Evolutionary conservation across 2,888 invertebrate species (phyloP).

Genomic region (Geotrupes spiniger): DNA sequence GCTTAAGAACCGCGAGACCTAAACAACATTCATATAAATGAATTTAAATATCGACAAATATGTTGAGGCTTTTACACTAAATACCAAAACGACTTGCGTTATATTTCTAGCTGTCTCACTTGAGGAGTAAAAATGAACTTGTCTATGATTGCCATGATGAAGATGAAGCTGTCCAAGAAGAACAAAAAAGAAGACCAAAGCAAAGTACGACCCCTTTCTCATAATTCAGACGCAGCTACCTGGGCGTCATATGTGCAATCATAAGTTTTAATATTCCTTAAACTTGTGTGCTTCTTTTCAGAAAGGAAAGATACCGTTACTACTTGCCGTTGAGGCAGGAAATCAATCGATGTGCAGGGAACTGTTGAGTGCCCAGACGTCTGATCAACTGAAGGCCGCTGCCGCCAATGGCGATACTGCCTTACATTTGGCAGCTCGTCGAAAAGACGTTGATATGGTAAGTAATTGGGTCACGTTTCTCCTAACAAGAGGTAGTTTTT

Average conservation of each 20-base stretch:
- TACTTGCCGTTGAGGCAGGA: slow-evolving; percentile 91
- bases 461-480: too few relatives aligned
- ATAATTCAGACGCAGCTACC: not conserved
- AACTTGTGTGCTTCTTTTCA: slow-evolving; percentile 50
- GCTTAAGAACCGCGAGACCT: too few relatives aligned
- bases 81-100: too few relatives aligned
- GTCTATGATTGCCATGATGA: slow-evolving; percentile 16
- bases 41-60: too few relatives aligned
- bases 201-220: not conserved
- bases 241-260: not conserved
- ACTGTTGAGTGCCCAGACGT: slow-evolving; percentile 80
- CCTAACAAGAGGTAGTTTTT: too few relatives aligned
- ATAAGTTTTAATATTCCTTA: slow-evolving; percentile 20
- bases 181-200: slow-evolving; percentile 6
- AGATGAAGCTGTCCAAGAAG: slow-evolving; percentile 13
- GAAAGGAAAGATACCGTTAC: slow-evolving; percentile 91
- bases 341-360: slow-evolving; percentile 95
- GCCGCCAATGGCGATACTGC: slow-evolving; percentile 89
- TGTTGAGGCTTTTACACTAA: too few relatives aligned
- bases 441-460: slow-evolving; percentile 88
- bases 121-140: slow-evolving; percentile 12
- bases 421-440: slow-evolving; percentile 90
- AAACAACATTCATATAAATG: too few relatives aligned
- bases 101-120: too few relatives aligned
- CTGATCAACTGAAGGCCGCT: slow-evolving; percentile 82